These are phyloP conservation scores for Drosophila rhopaloa DNA, from an alignment of 1,140 invertebrate genomes.

Conservation along the genomic window DNA sequence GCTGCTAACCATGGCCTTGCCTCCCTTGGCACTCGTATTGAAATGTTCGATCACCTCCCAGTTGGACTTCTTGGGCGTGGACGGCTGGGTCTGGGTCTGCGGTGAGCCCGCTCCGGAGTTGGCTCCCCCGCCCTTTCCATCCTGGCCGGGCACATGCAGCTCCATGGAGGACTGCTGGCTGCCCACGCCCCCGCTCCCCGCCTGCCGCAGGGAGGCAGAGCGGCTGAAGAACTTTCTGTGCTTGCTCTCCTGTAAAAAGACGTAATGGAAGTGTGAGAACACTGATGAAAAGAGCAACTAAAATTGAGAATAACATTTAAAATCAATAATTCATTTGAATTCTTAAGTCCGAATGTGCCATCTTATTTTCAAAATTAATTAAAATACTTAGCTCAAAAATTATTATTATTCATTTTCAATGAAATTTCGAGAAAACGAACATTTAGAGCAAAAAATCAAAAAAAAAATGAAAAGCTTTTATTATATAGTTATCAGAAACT, in stretches of 20 bases:
- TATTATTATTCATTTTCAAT: no score
- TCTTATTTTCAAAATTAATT: no score
- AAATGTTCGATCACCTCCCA: slow-evolving; percentile 96
- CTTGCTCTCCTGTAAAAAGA: slow-evolving; percentile 48
- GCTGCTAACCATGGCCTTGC: slow-evolving; percentile 85
- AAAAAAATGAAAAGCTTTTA: no score
- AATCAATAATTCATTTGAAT: no score
- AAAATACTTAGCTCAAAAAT: no score
- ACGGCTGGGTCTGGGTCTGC: slow-evolving; percentile 86
- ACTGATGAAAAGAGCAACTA: neutral
- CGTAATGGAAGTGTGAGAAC: neutral
- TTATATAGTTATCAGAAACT: no score
- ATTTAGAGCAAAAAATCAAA: no score
- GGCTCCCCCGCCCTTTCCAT: slow-evolving; percentile 10
- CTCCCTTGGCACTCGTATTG: slow-evolving; percentile 85
- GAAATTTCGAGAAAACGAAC: no score
- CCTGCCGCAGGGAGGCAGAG: slow-evolving; percentile 82
- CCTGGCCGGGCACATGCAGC: slow-evolving; percentile 75
- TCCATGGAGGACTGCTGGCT: slow-evolving; percentile 73
- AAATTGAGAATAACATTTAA: neutral
- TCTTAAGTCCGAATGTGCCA: no score
- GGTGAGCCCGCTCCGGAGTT: slow-evolving; percentile 50
- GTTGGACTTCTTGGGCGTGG: slow-evolving; percentile 91
- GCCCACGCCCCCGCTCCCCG: slow-evolving; percentile 44
- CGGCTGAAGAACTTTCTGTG: slow-evolving; percentile 78